Percentiles rank a stretch among this genome's conserved stretches.
phyloP scores from a whole-genome alignment of 2,797 vertebrate species.

The Sebastes baramenuke region DNA sequence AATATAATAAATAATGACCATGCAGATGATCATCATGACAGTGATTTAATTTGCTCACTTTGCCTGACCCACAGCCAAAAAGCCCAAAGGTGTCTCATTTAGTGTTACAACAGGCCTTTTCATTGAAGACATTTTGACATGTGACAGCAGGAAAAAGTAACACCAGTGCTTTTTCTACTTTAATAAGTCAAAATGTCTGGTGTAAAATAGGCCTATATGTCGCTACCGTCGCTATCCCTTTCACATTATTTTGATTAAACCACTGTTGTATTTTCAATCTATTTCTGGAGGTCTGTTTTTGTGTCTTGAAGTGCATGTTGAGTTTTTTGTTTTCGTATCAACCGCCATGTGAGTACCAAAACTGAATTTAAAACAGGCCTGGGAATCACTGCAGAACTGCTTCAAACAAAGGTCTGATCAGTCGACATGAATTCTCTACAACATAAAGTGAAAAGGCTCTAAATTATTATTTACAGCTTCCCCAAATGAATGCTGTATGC shows the following conservation, averaged over 20 bases:
- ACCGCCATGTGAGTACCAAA: not conserved
- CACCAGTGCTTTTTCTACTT: not conserved
- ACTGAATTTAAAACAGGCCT: slow-evolving; percentile 18
- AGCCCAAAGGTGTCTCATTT: not conserved
- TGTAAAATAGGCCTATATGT: not conserved
- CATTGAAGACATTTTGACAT: not conserved
- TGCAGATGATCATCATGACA: not conserved
- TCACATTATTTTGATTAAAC: not conserved
- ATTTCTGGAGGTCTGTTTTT: not conserved
- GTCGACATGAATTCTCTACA: not conserved
- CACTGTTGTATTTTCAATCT: not conserved
- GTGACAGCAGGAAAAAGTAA: not conserved
- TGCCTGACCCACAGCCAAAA: not conserved
- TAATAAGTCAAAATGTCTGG: not conserved
- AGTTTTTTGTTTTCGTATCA: not conserved
- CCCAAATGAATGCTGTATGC: not conserved
- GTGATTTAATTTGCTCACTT: not conserved
- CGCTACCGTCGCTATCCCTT: not conserved
- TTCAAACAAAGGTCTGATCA: slow-evolving; percentile 21
- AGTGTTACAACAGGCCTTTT: not conserved
- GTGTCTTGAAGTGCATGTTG: not conserved
- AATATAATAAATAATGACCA: not conserved
- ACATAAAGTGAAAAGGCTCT: not conserved
- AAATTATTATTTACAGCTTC: not conserved
- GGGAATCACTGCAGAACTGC: slow-evolving; percentile 1